Percentiles rank a stretch among this genome's conserved stretches.
Evolutionary conservation across 92 coral and sea anemone genomes (phyloP).

Genomic region (Pocillopora meandrina): DNA sequence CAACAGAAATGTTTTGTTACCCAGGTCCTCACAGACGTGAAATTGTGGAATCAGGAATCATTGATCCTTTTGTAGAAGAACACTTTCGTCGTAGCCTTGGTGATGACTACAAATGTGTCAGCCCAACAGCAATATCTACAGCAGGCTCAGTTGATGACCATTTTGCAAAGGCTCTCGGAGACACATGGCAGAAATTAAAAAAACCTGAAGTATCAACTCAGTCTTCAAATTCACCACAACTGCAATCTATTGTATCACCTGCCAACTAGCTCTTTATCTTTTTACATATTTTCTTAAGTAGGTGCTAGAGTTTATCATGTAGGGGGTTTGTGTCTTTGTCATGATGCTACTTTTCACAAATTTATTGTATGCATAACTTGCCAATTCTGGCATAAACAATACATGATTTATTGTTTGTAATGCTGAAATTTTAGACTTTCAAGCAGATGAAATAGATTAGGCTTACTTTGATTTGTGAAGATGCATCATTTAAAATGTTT

Average conservation of each 20-base stretch:
- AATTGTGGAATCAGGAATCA: slow-evolving; percentile 74
- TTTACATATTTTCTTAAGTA: neutral
- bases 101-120: slow-evolving; percentile 87
- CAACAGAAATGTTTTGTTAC: slow-evolving; percentile 45
- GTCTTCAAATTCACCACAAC: slow-evolving; percentile 54
- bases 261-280: slow-evolving; percentile 44
- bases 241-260: slow-evolving; percentile 82
- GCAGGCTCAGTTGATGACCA: slow-evolving; percentile 99
- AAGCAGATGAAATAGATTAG: too few species aligned
- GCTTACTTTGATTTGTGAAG: too few species aligned
- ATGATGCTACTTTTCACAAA: too few species aligned
- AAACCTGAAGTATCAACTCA: slow-evolving; percentile 48
- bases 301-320: neutral
- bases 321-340: too few species aligned
- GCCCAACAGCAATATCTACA: slow-evolving; percentile 74
- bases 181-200: slow-evolving; percentile 83
- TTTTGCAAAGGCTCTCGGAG: slow-evolving; percentile 96
- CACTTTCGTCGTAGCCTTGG: slow-evolving; percentile 98
- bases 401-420: too few species aligned
- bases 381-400: too few species aligned
- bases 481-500: too few species aligned
- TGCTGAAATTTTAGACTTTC: too few species aligned
- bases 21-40: slow-evolving; percentile 84
- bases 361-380: too few species aligned
- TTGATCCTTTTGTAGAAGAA: slow-evolving; percentile 99